phyloP scores from a whole-genome alignment of 2,113 vertebrate genomes.

The Pavo muticus region DNA sequence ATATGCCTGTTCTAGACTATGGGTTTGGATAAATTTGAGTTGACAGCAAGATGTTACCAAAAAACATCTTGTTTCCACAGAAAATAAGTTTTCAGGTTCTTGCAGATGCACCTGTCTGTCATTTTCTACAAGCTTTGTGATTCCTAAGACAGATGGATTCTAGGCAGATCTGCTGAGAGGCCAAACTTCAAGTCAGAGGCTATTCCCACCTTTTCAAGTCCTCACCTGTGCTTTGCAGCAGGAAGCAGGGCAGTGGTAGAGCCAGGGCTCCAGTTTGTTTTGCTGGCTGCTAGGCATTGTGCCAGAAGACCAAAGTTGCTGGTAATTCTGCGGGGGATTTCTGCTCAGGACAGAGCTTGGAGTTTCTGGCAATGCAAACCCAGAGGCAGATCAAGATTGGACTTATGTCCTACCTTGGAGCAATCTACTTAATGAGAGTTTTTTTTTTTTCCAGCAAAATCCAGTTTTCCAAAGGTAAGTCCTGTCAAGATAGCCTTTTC shows the following conservation, averaged over 20 bases:
- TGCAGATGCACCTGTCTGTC: background rate
- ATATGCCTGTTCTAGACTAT: background rate
- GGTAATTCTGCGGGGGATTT: rapidly evolving
- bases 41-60: background rate
- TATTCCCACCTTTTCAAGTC: background rate
- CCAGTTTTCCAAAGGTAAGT: background rate
- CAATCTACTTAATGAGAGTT: background rate
- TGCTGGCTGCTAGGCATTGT: rapidly evolving
- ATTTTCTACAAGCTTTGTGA: background rate
- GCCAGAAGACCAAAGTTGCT: rapidly evolving
- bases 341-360: background rate
- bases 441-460: background rate
- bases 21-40: background rate
- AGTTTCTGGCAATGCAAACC: background rate
- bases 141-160: background rate
- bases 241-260: background rate
- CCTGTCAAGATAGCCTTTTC: background rate
- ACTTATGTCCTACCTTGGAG: background rate
- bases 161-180: background rate
- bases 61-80: background rate
- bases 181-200: background rate
- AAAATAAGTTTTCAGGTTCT: background rate
- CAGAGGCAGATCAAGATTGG: background rate
- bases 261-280: background rate
- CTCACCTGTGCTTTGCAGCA: background rate